These are phyloP conservation scores for Emydoidea blandingii DNA, from an alignment of 2,797 vertebrate species.

Conservation along the genomic window DNA sequence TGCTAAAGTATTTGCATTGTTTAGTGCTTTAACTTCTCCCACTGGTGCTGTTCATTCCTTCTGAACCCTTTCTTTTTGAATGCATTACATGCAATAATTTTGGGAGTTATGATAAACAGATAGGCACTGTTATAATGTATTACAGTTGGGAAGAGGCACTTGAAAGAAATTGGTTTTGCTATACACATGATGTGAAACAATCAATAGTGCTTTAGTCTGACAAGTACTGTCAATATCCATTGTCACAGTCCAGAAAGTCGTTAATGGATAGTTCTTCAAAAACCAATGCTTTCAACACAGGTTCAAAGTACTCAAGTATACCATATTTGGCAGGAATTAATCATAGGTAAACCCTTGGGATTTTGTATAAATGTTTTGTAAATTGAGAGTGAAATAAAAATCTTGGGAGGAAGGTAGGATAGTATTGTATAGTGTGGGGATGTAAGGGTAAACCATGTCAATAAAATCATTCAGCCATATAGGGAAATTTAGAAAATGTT, in stretches of 20 bases:
- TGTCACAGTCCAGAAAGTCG: constrained; percentile 87
- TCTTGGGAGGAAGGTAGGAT: constrained; percentile 35
- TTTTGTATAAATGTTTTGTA: constrained; percentile 64
- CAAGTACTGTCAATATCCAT: constrained; percentile 87
- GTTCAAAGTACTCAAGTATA: constrained; percentile 78
- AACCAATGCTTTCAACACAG: constrained; percentile 80
- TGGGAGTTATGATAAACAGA: constrained; percentile 80
- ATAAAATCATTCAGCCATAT: background rate
- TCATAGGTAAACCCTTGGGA: constrained; percentile 79
- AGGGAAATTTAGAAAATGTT: background rate
- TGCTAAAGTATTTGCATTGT: constrained; percentile 20
- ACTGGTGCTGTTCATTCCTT: constrained; percentile 41
- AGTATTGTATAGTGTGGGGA: background rate
- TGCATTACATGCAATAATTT: constrained; percentile 74
- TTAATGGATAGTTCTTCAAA: constrained; percentile 88
- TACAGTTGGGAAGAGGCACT: constrained; percentile 88
- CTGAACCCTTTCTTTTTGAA: constrained; percentile 61
- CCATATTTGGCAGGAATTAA: constrained; percentile 82
- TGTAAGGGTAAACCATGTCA: background rate
- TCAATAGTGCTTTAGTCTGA: constrained; percentile 91
- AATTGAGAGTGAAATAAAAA: constrained; percentile 68
- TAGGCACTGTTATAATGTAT: constrained; percentile 83
- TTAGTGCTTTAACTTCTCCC: constrained; percentile 14
- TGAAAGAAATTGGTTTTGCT: constrained; percentile 91
- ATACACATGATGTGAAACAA: constrained; percentile 89